Evolutionary conservation across 2,888 invertebrate species (phyloP).

Genomic region (Tromatobia lineatoria): DNA sequence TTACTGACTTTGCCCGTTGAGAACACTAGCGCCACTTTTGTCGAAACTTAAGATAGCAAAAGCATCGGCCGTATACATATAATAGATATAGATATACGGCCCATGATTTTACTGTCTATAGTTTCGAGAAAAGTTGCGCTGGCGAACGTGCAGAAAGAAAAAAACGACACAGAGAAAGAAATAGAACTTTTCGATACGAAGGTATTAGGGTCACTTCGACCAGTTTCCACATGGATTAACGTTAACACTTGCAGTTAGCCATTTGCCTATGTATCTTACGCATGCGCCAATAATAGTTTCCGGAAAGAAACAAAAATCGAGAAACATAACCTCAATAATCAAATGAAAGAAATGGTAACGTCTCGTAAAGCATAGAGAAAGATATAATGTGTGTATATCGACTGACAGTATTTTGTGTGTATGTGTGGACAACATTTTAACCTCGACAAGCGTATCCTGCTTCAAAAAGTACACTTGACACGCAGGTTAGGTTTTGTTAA

Average conservation of each 20-base stretch:
- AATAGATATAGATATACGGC: too few species aligned
- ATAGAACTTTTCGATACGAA: constrained; percentile 20
- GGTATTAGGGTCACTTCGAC: constrained; percentile 38
- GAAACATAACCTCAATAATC: background rate
- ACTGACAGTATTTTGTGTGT: background rate
- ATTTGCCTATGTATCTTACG: constrained; percentile 6
- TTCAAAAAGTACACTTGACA: constrained; percentile 22
- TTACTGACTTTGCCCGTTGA: too few species aligned
- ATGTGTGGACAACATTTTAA: constrained; percentile 23
- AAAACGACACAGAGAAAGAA: background rate
- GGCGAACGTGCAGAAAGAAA: too few species aligned
- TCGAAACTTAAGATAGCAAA: background rate
- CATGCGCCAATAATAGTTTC: constrained; percentile 2
- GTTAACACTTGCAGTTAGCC: background rate
- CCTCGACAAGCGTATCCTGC: background rate
- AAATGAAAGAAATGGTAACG: constrained; percentile 11
- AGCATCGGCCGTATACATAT: too few species aligned
- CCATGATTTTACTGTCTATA: too few species aligned
- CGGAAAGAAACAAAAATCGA: constrained; percentile 8
- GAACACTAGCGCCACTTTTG: too few species aligned
- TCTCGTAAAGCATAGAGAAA: constrained; percentile 4
- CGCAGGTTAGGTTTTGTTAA: constrained; percentile 10
- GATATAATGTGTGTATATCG: background rate
- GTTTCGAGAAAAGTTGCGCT: too few species aligned
- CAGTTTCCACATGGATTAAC: constrained; percentile 2